Base-by-base conservation (phyloP, 2,888 invertebrate species). In the Agrypnus murinus region DNA sequence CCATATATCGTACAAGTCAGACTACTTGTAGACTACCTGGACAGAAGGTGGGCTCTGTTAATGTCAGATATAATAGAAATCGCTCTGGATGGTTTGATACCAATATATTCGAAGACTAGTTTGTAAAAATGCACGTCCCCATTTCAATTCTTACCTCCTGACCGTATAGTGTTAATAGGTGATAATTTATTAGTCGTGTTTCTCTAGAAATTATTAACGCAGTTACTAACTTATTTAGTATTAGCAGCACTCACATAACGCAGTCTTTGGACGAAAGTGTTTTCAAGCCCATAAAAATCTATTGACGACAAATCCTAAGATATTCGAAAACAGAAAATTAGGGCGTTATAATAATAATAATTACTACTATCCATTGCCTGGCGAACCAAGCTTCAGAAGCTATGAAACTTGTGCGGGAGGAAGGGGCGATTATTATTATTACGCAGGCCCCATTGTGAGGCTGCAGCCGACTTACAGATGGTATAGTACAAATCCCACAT, bases 211-310 rank as follows among this genome's bases (percentile, higher is more conserved):
- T 60, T 50, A 60, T 69, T 45, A 25, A 12, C 69, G 34, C 66
- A n/a, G n/a, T n/a, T n/a, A n/a, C n/a, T n/a, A n/a, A n/a, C n/a
- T n/a, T n/a, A n/a, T n/a, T n/a, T n/a, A n/a, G n/a, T n/a, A n/a
- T 67, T 34, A 69, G 69, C 62, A 63, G 40, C 31, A 68, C 62
- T n/a, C 68, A 68, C 34, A 32, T 68, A n/a, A 68, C 57, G 17
- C 69, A 69, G 36, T 63, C 69, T 32, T 55, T 69, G 46, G 69
- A 69, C 38, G 63, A 55, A 14, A 14, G 63, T 38, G 53, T 69
- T 45, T 69, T 69, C 46, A 65, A 57, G 19, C 63, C 69, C 50
- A 62, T 68, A 31, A 68, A 68, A 32, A 45, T 38, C 31, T 14
- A 46, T 25, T 67, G 67, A 62, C 45, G 17, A 45, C 45, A 45